A percentile compares a stretch with the other conserved stretches of the same genome.
phyloP scores from a whole-genome alignment of 2,888 invertebrate species.

The Parnassius smintheus region DNA sequence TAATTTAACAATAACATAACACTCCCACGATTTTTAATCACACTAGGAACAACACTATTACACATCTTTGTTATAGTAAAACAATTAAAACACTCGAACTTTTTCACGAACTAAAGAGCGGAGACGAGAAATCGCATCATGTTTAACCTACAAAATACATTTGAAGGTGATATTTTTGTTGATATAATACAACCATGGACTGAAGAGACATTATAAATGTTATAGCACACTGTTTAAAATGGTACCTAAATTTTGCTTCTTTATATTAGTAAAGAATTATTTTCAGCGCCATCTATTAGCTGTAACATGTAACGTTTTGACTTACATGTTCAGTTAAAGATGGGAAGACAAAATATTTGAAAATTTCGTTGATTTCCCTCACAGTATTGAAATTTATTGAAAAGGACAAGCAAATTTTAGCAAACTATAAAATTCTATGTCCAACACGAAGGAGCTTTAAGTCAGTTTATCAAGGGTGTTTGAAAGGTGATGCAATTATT shows the following conservation, averaged over 20 bases:
- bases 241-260: constrained; percentile 55
- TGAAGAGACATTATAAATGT: constrained; percentile 36
- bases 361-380: too few relatives aligned
- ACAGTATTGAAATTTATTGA: too few relatives aligned
- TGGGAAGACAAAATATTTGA: too few relatives aligned
- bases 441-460: too few relatives aligned
- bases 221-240: constrained; percentile 35
- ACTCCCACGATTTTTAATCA: constrained; percentile 15
- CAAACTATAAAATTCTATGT: too few relatives aligned
- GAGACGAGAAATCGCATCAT: constrained; percentile 73
- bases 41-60: constrained; percentile 35
- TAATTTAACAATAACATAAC: neutral
- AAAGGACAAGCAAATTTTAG: too few relatives aligned
- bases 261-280: constrained; percentile 44
- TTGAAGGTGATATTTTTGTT: constrained; percentile 82
- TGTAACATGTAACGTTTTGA: neutral
- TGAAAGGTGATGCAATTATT: too few relatives aligned
- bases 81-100: constrained; percentile 44
- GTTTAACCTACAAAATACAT: constrained; percentile 80
- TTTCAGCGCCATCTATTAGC: constrained; percentile 63
- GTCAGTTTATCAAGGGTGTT: too few relatives aligned
- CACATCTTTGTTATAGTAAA: constrained; percentile 40
- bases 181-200: constrained; percentile 62
- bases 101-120: constrained; percentile 62
- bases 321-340: too few relatives aligned